Percentiles rank a stretch among this genome's conserved stretches.
Conservation (phyloP, 1,140 invertebrate genomes). For the Phortica variegata region DNA sequence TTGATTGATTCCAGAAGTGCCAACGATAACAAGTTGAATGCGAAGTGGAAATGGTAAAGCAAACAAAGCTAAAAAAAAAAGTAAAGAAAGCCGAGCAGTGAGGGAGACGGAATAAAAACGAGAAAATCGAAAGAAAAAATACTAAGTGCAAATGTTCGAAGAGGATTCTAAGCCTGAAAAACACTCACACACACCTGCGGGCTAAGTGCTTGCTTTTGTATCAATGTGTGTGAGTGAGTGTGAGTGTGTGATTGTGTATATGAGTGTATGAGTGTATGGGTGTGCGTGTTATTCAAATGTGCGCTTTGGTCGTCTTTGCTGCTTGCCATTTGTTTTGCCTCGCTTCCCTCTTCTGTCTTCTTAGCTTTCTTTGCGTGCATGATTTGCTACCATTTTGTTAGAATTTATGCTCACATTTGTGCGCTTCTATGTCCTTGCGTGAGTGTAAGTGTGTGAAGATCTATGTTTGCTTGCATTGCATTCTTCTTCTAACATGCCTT, state of each 20-base stretch:
- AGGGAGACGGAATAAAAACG: slow-evolving; percentile 16
- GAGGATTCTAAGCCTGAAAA: neutral
- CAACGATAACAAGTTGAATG: slow-evolving; percentile 44
- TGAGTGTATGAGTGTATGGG: slow-evolving; percentile 12
- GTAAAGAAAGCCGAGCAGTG: slow-evolving; percentile 5
- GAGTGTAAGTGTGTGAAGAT: neutral
- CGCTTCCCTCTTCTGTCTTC: neutral
- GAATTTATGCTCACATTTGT: slow-evolving; percentile 33
- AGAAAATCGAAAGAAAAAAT: no score
- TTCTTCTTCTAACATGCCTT: neutral
- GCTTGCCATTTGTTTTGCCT: slow-evolving; percentile 10
- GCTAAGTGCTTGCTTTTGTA: no score
- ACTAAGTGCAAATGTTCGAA: slow-evolving; percentile 3
- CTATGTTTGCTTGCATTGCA: neutral
- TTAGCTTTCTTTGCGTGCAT: slow-evolving; percentile 15
- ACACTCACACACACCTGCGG: slow-evolving; percentile 19
- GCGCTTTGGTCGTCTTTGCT: slow-evolving; percentile 45
- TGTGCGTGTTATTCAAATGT: slow-evolving; percentile 47
- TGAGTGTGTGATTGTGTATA: no score
- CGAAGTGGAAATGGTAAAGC: slow-evolving; percentile 32
- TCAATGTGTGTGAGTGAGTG: no score
- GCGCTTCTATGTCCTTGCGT: slow-evolving; percentile 5
- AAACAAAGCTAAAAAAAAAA: slow-evolving; percentile 26
- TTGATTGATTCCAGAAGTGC: slow-evolving; percentile 51
- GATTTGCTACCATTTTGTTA: slow-evolving; percentile 12